Evolutionary conservation across 1,140 invertebrate species (phyloP).

Genomic region (Drosophila nigromelanica): DNA sequence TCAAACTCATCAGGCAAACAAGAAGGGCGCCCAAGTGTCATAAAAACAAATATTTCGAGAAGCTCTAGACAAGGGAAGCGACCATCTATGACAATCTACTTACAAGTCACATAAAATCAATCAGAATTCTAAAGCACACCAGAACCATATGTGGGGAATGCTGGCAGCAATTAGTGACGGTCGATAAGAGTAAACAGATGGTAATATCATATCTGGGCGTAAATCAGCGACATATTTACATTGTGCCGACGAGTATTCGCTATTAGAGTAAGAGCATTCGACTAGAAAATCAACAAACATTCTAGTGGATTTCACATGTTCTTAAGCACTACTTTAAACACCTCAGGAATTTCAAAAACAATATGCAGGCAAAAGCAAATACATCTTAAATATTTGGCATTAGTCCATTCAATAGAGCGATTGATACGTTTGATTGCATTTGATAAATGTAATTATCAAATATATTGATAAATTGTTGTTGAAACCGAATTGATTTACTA

Average conservation of each 20-base stretch:
- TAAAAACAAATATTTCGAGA: slow-evolving; percentile 50
- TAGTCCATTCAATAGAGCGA: not conserved
- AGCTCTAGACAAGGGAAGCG: slow-evolving; percentile 9
- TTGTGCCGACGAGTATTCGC: not conserved
- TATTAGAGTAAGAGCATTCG: not conserved
- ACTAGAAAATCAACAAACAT: slow-evolving; percentile 3
- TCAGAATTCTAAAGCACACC: slow-evolving; percentile 46
- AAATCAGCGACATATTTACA: slow-evolving; percentile 39
- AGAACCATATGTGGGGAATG: slow-evolving; percentile 34
- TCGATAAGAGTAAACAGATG: slow-evolving; percentile 58
- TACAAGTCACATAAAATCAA: slow-evolving; percentile 59
- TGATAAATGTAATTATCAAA: slow-evolving; percentile 13
- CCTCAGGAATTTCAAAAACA: slow-evolving; percentile 8
- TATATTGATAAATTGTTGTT: slow-evolving; percentile 31
- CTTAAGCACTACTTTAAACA: slow-evolving; percentile 7
- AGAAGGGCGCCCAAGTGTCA: slow-evolving; percentile 44
- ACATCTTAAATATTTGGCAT: not conserved
- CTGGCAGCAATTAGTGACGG: slow-evolving; percentile 57
- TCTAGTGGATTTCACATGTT: slow-evolving; percentile 2
- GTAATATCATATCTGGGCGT: slow-evolving; percentile 50
- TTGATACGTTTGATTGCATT: not conserved
- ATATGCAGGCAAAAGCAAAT: not conserved
- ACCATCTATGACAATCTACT: slow-evolving; percentile 32
- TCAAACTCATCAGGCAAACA: slow-evolving; percentile 47
- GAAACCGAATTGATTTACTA: slow-evolving; percentile 3